Evolutionary conservation across 1,140 invertebrate species (phyloP), one percentile per base, ranked within the genome.

Genomic region (Manduca sexta): DNA sequence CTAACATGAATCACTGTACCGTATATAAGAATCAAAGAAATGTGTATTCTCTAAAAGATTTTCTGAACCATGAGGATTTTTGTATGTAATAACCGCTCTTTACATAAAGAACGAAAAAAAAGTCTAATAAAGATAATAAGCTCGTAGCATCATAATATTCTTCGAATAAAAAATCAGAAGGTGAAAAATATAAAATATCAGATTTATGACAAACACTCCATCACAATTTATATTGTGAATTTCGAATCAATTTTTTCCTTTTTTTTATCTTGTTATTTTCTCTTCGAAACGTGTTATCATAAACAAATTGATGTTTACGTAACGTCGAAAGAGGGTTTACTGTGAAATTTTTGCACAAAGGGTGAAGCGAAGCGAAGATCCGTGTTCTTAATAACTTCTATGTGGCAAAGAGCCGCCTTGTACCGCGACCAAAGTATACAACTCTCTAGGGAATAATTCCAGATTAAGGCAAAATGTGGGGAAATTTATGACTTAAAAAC

Each of bases 401-500:
- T 45, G 39, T 45, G 46, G 18, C 42, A 33, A 50, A 46, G 49
- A 52, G 21, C 31, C 17, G 2, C 33, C 54, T 39, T 43, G 42
- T 45, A 41, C 43, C 38, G 18, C 35, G 41, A 45, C 15, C 26
- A 49, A 52, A 47, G 26, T 49, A 52, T 45, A 49, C 39, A 55
- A 61, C 55, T 50, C 59, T 47, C 56, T 49, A 13, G 63, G 60
- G 56, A 59, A 49, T 59, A 40, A 52, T 62, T 62, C 45, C 18
- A 51, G 21, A 49, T 46, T 37, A 40, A 49, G 52, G 51, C 45
- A 50, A 56, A 44, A 53, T 61, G 52, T 49, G 42, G 14, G 17
- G 40, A 41, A 50, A 47, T 61, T 56, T 65, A 65, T 52, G 52
- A 49, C 50, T 15, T 15, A 49, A n/a, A 38, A 31, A 34, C 40